These are phyloP conservation scores for Onychorhynchus coronatus DNA, from an alignment of 2,113 vertebrate genomes.

Conservation along the genomic window DNA sequence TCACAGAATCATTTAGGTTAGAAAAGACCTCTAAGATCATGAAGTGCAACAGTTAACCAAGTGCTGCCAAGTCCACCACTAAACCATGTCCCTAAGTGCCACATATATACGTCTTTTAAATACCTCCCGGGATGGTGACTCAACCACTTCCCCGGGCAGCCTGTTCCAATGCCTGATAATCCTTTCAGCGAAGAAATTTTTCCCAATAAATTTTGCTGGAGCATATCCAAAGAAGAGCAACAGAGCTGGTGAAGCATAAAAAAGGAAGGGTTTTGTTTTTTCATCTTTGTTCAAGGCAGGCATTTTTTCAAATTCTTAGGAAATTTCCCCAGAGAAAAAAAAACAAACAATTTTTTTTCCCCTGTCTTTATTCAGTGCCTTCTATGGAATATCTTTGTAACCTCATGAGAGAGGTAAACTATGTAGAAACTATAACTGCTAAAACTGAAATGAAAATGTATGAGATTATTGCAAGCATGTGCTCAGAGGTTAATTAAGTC, in stretches of 20 bases:
- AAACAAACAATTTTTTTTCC: neutral
- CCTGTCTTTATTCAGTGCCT: neutral
- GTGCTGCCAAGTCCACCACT: neutral
- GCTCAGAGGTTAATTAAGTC: conserved; percentile 19
- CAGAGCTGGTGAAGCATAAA: neutral
- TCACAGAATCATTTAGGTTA: neutral
- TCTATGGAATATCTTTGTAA: neutral
- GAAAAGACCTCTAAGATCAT: neutral
- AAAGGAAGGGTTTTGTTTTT: neutral
- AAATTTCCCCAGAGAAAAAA: neutral
- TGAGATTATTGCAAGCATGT: neutral
- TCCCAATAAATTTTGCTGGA: neutral
- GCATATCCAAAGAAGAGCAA: neutral
- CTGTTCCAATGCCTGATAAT: neutral
- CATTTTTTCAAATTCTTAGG: neutral
- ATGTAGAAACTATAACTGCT: neutral
- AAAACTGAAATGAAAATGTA: neutral
- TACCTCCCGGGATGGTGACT: neutral
- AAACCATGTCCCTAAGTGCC: neutral
- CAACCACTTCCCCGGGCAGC: neutral
- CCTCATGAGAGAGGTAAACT: neutral
- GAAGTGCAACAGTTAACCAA: neutral
- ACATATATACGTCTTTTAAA: neutral
- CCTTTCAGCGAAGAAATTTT: neutral
- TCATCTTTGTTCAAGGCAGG: neutral